Percentiles rank a stretch among this genome's conserved stretches.
These are phyloP conservation scores for Sinocyclocheilus rhinocerous DNA, from an alignment of 2,113 vertebrate genomes.

Conservation along the genomic window DNA sequence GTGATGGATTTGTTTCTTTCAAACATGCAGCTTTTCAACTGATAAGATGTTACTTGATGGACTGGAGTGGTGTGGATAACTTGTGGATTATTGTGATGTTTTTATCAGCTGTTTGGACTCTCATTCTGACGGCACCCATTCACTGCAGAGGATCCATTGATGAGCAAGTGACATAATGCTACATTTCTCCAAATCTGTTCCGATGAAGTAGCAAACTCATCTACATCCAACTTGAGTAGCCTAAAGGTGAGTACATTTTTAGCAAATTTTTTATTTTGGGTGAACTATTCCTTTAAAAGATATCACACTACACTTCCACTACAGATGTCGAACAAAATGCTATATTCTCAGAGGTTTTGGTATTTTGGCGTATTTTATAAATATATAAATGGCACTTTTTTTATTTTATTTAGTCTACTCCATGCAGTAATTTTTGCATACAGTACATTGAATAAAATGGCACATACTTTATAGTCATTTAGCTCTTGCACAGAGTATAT, in stretches of 20 bases:
- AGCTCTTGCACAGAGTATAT: slow-evolving; percentile 12
- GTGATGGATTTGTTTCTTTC: too few species aligned
- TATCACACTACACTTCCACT: slow-evolving; percentile 8
- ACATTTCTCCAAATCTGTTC: not conserved
- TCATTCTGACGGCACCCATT: not conserved
- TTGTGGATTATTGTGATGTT: too few species aligned
- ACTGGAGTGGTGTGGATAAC: too few species aligned
- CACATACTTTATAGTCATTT: not conserved
- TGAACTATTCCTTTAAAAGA: not conserved
- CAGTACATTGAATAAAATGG: not conserved
- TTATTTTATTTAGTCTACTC: not conserved
- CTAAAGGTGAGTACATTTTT: not conserved
- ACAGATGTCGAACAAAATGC: not conserved
- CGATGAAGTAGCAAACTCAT: not conserved
- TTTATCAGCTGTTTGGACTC: too few species aligned
- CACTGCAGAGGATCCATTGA: not conserved
- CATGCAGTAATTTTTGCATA: not conserved
- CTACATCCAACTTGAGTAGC: not conserved
- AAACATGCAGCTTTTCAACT: too few species aligned
- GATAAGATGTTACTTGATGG: too few species aligned
- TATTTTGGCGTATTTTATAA: not conserved
- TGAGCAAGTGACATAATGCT: not conserved
- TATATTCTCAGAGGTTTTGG: not conserved
- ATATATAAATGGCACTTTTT: not conserved
- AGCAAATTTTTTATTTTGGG: not conserved